Evolutionary conservation across 2,797 vertebrate species (phyloP).

Genomic region (Mallotus villosus): DNA sequence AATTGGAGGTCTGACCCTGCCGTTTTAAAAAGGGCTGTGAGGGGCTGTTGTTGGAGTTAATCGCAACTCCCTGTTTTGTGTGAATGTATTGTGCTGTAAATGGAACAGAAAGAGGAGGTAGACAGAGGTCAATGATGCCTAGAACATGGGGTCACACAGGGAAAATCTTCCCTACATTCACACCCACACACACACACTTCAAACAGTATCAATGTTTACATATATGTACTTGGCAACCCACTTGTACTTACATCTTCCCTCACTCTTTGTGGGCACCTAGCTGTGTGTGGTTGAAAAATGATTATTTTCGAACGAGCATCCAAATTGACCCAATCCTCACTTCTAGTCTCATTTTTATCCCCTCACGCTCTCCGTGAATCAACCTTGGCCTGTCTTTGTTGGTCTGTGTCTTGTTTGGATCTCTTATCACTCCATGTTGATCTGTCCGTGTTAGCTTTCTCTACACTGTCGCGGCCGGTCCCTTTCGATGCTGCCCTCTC

Average conservation of each 20-base stretch:
- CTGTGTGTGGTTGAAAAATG: no score
- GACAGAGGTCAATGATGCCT: not conserved
- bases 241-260: not conserved
- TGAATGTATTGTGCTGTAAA: not conserved
- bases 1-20: not conserved
- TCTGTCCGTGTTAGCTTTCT: no score
- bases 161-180: not conserved
- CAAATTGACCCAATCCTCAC: not conserved
- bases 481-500: not conserved
- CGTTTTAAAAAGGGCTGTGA: not conserved
- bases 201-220: no score
- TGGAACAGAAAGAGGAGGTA: not conserved
- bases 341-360: not conserved
- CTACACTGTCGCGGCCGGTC: not conserved
- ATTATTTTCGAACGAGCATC: no score
- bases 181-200: conserved; percentile 1
- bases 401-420: no score
- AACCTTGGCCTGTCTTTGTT: no score
- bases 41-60: not conserved
- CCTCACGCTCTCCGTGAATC: no score
- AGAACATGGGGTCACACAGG: not conserved
- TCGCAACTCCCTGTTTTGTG: not conserved
- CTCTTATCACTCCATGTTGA: no score
- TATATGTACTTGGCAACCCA: not conserved
- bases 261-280: not conserved